Evolutionary conservation across 1,140 invertebrate genomes (phyloP).

Genomic region (Atopsyche davidsoni): DNA sequence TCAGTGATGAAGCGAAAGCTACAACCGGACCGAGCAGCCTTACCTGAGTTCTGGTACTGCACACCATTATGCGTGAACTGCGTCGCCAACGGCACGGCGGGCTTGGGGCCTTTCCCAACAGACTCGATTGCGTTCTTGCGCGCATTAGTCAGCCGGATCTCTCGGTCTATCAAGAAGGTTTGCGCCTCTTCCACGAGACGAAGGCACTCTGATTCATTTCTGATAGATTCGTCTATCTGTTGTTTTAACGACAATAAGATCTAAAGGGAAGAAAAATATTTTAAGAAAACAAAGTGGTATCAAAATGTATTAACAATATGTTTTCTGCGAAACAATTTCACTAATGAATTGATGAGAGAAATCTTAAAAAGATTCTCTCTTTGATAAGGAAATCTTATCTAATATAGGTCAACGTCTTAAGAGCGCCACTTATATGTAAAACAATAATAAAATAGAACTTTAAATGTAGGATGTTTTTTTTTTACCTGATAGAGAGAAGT

Average conservation of each 20-base stretch:
- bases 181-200: constrained; percentile 67
- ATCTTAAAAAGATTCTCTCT: too few relatives aligned
- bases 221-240: constrained; percentile 74
- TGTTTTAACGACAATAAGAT: constrained; percentile 78
- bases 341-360: too few relatives aligned
- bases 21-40: background rate
- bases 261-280: too few relatives aligned
- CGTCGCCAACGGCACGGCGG: constrained; percentile 7
- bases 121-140: constrained; percentile 55
- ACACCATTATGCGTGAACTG: constrained; percentile 13
- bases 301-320: too few relatives aligned
- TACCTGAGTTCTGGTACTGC: constrained; percentile 19
- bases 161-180: constrained; percentile 67
- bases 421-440: too few relatives aligned
- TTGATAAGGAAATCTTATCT: too few relatives aligned
- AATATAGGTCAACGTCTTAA: too few relatives aligned
- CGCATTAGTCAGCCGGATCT: constrained; percentile 65
- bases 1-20: background rate
- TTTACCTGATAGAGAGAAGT: constrained; percentile 82
- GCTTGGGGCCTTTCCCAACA: constrained; percentile 24
- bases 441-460: too few relatives aligned
- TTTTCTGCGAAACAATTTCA: too few relatives aligned
- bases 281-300: too few relatives aligned
- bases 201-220: constrained; percentile 61
- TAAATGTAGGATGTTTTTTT: too few relatives aligned